Evolutionary conservation across 2,888 invertebrate species (phyloP).

Genomic region (Ennomos quercinarius): DNA sequence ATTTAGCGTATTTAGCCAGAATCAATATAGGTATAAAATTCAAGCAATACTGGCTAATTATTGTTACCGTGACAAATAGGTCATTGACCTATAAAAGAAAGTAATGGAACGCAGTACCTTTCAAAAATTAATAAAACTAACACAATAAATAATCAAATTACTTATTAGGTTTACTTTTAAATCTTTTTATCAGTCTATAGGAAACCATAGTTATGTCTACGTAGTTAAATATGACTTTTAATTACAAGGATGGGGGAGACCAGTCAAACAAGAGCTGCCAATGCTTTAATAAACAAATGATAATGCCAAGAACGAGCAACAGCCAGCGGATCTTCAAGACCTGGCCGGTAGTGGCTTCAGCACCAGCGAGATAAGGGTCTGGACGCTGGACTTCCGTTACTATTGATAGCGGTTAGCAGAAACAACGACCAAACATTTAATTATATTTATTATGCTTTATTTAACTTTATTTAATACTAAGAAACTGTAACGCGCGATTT

Average conservation of each 20-base stretch:
- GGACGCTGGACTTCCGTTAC: conserved; percentile 65
- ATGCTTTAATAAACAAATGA: conserved; percentile 57
- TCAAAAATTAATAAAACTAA: conserved; percentile 9
- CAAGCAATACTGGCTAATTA: too few species aligned
- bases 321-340: conserved; percentile 55
- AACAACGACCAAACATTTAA: conserved; percentile 54
- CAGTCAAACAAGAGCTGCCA: conserved; percentile 52
- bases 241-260: conserved; percentile 39
- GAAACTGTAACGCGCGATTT: conserved; percentile 31
- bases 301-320: conserved; percentile 48
- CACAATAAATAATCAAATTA: neutral
- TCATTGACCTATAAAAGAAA: conserved; percentile 8
- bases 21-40: too few species aligned
- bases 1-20: too few species aligned
- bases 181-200: conserved; percentile 14
- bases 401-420: conserved; percentile 55
- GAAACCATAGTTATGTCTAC: conserved; percentile 22
- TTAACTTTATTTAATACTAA: conserved; percentile 48
- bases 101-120: conserved; percentile 14
- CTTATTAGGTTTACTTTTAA: too few species aligned
- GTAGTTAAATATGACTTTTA: conserved; percentile 36
- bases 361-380: conserved; percentile 64
- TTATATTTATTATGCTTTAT: conserved; percentile 27
- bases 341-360: conserved; percentile 61
- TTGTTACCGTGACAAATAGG: neutral